Conservation (phyloP, 2,113 vertebrate species). For the Poeciliopsis prolifica region DNA sequence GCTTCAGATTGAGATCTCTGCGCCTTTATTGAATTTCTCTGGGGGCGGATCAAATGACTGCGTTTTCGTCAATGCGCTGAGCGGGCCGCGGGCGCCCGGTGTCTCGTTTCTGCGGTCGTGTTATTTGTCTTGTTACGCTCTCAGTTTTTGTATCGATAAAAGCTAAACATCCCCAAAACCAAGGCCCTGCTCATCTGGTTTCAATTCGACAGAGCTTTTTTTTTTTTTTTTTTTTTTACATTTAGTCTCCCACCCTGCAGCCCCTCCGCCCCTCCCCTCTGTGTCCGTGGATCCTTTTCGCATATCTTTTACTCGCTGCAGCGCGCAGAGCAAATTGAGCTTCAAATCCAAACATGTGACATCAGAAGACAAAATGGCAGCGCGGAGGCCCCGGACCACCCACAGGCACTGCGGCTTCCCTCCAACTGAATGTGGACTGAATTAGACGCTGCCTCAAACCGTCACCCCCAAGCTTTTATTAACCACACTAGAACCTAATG, state of each 20-base stretch:
- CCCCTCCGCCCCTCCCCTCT: neutral
- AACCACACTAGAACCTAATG: conserved; percentile 59
- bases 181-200: conserved; percentile 39
- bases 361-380: conserved; percentile 68
- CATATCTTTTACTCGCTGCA: conserved; percentile 43
- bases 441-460: conserved; percentile 40
- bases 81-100: conserved; percentile 34
- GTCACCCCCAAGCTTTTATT: conserved; percentile 58
- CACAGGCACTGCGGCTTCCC: conserved; percentile 53
- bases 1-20: conserved; percentile 68
- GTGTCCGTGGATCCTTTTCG: conserved; percentile 33
- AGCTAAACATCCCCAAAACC: conserved; percentile 36
- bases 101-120: conserved; percentile 36
- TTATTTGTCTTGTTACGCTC: conserved; percentile 43
- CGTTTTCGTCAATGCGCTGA: conserved; percentile 35
- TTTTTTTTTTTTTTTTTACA: conserved; percentile 12
- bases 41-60: conserved; percentile 63
- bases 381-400: conserved; percentile 60
- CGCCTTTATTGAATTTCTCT: conserved; percentile 66
- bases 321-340: conserved; percentile 62
- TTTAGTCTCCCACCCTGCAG: conserved; percentile 2
- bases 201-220: conserved; percentile 2
- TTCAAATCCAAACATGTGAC: conserved; percentile 75
- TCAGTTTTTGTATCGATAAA: conserved; percentile 22
- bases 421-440: conserved; percentile 58